Evolutionary conservation across 2,888 invertebrate genomes (phyloP).

Genomic region (Diabrotica balteata): DNA sequence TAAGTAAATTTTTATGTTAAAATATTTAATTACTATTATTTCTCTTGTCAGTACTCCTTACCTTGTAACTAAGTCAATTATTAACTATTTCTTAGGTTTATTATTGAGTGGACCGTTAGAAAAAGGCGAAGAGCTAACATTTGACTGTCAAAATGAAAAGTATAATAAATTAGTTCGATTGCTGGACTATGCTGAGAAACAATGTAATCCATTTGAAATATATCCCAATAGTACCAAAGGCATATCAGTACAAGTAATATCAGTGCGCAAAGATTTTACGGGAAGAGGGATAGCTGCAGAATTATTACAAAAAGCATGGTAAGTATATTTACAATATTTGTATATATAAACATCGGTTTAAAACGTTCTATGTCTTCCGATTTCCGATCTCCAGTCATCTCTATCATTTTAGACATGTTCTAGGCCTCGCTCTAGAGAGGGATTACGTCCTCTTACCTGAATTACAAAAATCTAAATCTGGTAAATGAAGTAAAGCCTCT

Average conservation of each 20-base stretch:
- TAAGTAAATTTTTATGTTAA: not conserved
- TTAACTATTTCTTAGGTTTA: slow-evolving; percentile 11
- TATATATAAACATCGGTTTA: too few relatives aligned
- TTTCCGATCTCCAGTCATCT: too few relatives aligned
- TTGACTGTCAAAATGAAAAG: slow-evolving; percentile 25
- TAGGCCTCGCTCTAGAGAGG: too few relatives aligned
- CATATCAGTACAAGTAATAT: slow-evolving; percentile 25
- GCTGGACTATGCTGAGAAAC: slow-evolving; percentile 26
- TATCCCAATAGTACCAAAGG: slow-evolving; percentile 23
- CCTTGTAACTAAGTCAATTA: too few relatives aligned
- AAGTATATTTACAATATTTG: not conserved
- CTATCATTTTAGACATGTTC: too few relatives aligned
- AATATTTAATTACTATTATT: not conserved
- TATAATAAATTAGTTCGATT: slow-evolving; percentile 26
- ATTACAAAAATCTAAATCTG: too few relatives aligned
- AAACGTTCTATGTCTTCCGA: too few relatives aligned
- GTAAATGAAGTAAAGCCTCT: too few relatives aligned
- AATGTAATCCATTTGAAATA: slow-evolving; percentile 19
- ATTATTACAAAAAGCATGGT: slow-evolving; percentile 21
- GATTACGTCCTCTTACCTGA: too few relatives aligned
- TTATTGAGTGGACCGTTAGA: slow-evolving; percentile 18
- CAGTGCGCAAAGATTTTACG: slow-evolving; percentile 12
- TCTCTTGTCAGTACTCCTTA: not conserved
- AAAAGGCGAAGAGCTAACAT: slow-evolving; percentile 13
- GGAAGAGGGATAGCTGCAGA: slow-evolving; percentile 21